Evolutionary conservation across 2,888 invertebrate species (phyloP), one percentile per base, ranked within the genome.

Genomic region (Octonoba sinensis): DNA sequence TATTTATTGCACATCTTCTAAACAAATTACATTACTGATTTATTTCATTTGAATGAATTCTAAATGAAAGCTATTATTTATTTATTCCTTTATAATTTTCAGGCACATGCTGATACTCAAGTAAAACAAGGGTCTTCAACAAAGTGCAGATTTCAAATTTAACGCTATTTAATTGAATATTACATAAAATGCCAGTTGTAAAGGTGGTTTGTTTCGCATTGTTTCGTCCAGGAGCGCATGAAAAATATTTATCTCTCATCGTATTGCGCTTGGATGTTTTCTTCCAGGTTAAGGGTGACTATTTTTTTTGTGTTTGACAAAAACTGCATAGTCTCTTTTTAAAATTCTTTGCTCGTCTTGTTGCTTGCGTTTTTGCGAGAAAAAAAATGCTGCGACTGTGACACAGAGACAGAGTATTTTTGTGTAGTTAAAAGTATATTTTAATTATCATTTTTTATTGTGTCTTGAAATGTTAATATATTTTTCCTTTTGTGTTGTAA

Each of bases 71-170:
- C 16, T 11, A 12, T 22, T 24, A 13, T 59, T 46, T 11, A n/a
- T 44, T 46, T 27, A 0, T 64, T 36, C 44, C 44, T 64, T 24
- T 24, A n/a, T n/a, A 13, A 12, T 8, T 73, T 73, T 36, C 54
- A 73, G 73, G 79, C 79, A 47, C 79, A 81, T 64, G 46, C 79
- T 44, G 79, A 81, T 44, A 81, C 79, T 36, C 79, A 81, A 57
- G 46, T 73, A 18, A 81, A 81, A 54, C 66, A 66, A 44, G 79
- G 79, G 0, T 81, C 79, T 11, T 73, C 67, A 36, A 73, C 79
- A 47, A 81, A 81, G 18, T 81, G 79, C 46, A 60, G 73, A 69
- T 81, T 56, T 69, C 67, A 73, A 15, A 51, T 73, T 73, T 81
- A 81, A 81, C 36, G 59, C 22, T 56, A 47, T 54, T 67, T 67